These are phyloP conservation scores for Blennius ocellaris DNA, from an alignment of 2,113 vertebrate genomes.

Conservation along the genomic window DNA sequence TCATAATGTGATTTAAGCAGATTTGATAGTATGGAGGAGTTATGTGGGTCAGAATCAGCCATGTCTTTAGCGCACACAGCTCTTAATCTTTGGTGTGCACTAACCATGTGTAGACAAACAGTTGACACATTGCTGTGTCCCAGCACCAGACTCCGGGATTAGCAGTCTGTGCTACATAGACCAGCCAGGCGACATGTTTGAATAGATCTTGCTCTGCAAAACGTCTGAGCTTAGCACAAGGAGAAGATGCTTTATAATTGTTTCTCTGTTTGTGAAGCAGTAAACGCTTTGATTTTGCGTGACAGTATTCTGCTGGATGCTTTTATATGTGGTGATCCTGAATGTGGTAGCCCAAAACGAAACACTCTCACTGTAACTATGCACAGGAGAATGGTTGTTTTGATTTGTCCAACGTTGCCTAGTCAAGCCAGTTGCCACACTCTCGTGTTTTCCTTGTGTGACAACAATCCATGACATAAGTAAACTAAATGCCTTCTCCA, in stretches of 20 bases:
- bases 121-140: slow-evolving; percentile 52
- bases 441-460: slow-evolving; percentile 24
- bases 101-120: slow-evolving; percentile 51
- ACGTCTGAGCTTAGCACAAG: neutral
- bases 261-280: neutral
- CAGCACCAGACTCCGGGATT: slow-evolving; percentile 72
- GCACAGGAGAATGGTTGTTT: neutral
- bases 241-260: neutral
- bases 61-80: slow-evolving; percentile 36
- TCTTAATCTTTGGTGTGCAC: slow-evolving; percentile 63
- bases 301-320: neutral
- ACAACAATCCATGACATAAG: neutral
- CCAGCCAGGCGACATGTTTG: slow-evolving; percentile 38
- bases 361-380: neutral
- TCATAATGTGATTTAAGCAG: neutral
- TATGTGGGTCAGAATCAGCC: slow-evolving; percentile 49
- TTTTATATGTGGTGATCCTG: slow-evolving; percentile 10
- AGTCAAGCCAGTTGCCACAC: slow-evolving; percentile 33
- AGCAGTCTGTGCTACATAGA: slow-evolving; percentile 49
- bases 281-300: neutral
- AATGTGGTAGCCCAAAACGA: neutral
- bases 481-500: slow-evolving; percentile 9
- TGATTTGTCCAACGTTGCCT: slow-evolving; percentile 12
- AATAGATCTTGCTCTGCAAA: neutral
- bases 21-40: slow-evolving; percentile 1